These are phyloP conservation scores for Pollenia griseotomentosa DNA, from an alignment of 2,888 invertebrate genomes.

Conservation along the genomic window DNA sequence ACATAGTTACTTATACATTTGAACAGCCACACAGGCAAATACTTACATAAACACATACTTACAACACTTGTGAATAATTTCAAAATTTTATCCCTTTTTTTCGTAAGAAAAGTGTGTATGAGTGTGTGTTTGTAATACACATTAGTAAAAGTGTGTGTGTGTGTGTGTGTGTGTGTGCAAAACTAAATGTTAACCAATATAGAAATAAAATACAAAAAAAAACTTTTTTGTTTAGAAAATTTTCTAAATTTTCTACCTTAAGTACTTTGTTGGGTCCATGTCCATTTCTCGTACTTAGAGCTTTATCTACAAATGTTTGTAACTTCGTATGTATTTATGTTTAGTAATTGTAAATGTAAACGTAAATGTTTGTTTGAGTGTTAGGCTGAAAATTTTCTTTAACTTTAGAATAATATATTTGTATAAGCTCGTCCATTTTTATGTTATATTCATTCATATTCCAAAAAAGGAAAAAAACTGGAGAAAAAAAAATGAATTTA, in stretches of 20 bases:
- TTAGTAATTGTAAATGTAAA: conserved; percentile 41
- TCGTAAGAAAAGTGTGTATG: conserved; percentile 8
- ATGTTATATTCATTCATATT: conserved; percentile 55
- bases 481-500: neutral
- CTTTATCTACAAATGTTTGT: neutral
- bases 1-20: conserved; percentile 36
- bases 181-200: conserved; percentile 59
- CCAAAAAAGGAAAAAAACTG: neutral
- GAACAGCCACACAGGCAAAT: conserved; percentile 52
- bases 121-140: neutral
- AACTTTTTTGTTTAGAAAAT: conserved; percentile 51
- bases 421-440: conserved; percentile 67
- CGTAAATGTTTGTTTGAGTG: conserved; percentile 46
- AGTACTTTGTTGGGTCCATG: conserved; percentile 70
- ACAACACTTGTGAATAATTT: conserved; percentile 81
- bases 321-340: neutral
- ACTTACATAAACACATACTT: conserved; percentile 73
- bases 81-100: conserved; percentile 76
- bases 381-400: conserved; percentile 62
- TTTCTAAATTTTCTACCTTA: conserved; percentile 71
- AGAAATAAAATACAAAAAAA: conserved; percentile 43
- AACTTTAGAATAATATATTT: conserved; percentile 65
- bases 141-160: conserved; percentile 22
- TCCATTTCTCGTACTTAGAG: conserved; percentile 43
- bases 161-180: conserved; percentile 32